phyloP scores from a whole-genome alignment of 2,888 invertebrate species.

The Chrysina gloriosa region DNA sequence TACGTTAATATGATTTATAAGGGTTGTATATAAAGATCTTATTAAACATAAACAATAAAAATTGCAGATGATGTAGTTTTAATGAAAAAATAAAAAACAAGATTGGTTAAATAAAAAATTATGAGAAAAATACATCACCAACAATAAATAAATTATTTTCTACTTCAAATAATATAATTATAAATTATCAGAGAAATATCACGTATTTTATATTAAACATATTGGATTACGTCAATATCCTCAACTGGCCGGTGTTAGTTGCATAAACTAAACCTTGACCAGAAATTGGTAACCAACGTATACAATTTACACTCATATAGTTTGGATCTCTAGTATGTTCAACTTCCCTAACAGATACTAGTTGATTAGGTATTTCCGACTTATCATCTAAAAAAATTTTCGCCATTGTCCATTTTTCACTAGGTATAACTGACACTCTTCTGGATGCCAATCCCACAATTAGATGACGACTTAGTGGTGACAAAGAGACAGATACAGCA shows the following conservation, averaged over 20 bases:
- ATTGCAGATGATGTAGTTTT: no score
- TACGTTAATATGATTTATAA: no score
- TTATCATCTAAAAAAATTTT: slow-evolving; percentile 64
- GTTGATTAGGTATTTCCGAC: slow-evolving; percentile 53
- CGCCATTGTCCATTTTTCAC: slow-evolving; percentile 67
- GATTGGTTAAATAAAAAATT: no score
- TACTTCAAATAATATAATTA: slow-evolving; percentile 20
- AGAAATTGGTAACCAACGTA: slow-evolving; percentile 84
- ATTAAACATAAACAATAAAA: no score
- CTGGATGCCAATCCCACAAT: slow-evolving; percentile 83
- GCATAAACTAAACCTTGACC: slow-evolving; percentile 89
- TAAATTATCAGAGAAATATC: slow-evolving; percentile 40
- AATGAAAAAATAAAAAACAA: no score
- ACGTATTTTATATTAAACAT: slow-evolving; percentile 38
- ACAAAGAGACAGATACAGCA: slow-evolving; percentile 86
- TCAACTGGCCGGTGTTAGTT: slow-evolving; percentile 85
- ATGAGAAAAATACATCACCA: slow-evolving; percentile 23
- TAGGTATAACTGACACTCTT: slow-evolving; percentile 70
- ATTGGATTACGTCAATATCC: slow-evolving; percentile 69
- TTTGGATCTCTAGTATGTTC: slow-evolving; percentile 74
- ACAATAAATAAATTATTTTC: slow-evolving; percentile 31
- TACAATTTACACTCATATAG: slow-evolving; percentile 83
- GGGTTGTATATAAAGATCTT: no score
- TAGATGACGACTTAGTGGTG: slow-evolving; percentile 83
- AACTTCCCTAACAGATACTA: slow-evolving; percentile 73